Percentiles rank a stretch among this genome's conserved stretches.
These are phyloP conservation scores for Agrotis segetum DNA, from an alignment of 2,888 invertebrate genomes.

Conservation along the genomic window DNA sequence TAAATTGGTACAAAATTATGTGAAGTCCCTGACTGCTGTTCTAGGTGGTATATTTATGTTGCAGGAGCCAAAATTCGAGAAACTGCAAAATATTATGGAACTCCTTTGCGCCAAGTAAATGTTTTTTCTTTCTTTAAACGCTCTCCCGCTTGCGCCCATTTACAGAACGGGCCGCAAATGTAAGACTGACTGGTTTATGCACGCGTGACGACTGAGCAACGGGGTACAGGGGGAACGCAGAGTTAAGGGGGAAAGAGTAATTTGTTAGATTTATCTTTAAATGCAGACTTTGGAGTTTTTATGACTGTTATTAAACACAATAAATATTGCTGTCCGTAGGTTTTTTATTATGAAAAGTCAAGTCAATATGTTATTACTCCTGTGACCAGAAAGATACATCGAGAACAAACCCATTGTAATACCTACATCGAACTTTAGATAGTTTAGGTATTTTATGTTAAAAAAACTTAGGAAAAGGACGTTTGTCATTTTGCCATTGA, in stretches of 20 bases:
- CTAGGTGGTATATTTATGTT: no score
- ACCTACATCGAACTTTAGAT: no score
- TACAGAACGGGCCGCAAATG: constrained; percentile 17
- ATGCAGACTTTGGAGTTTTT: constrained; percentile 13
- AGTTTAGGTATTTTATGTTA: no score
- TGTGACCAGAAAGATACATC: no score
- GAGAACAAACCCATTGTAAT: no score
- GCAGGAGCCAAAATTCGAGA: not conserved
- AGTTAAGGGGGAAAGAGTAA: no score
- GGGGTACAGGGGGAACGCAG: not conserved
- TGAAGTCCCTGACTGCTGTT: no score
- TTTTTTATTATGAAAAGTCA: no score
- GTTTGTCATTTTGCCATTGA: not conserved
- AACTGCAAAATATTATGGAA: not conserved
- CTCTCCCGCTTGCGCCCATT: constrained; percentile 6
- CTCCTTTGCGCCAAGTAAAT: no score
- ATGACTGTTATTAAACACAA: not conserved
- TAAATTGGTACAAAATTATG: no score
- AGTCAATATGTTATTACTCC: no score
- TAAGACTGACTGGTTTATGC: constrained; percentile 37
- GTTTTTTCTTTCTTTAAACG: no score
- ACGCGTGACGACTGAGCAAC: constrained; percentile 38
- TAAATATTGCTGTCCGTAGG: not conserved
- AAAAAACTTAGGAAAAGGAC: not conserved
- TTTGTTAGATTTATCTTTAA: constrained; percentile 20